Evolutionary conservation across 2,888 invertebrate species (phyloP), one percentile per base, ranked within the genome.

Genomic region (Phytoseiulus persimilis): DNA sequence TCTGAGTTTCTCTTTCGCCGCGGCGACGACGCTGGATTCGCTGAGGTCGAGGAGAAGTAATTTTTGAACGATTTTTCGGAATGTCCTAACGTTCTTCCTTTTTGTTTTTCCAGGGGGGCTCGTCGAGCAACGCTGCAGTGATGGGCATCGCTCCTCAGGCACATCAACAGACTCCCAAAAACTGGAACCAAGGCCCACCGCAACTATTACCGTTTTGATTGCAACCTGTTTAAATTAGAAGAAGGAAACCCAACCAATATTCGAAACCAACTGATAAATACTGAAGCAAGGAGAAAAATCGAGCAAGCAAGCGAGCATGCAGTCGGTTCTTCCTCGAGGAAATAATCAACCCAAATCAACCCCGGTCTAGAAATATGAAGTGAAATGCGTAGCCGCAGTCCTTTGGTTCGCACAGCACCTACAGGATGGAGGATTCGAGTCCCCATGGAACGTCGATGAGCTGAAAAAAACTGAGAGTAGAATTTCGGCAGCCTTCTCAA

Each of bases 131-230:
- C 18, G 87, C 87, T 33, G 87, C 87, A 33, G 87, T 87, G 87
- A 87, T 87, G 87, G 87, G 87, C 6, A 33, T 87, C 33, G 87
- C 87, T n/a, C 87, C 87, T 33, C 87, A 87, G 87, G 87, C 87
- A 23, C 87, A 87, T 32, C 87, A 87, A 45, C 87, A 87, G 87
- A 87, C 87, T 33, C 87, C 87, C 45, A 87, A 87, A 87, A 87
- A 87, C 23, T 87, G 87, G 87, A 87, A 87, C 45, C 87, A 87
- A 32, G 87, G 87, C 32, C 87, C 87, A 45, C 87, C 87, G 87
- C 87, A 87, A 45, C 33, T 87, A 87, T 87, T 87, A 87, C 87
- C 87, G 45, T 87, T 87, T 45, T 87, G 45, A 87, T 87, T 65
- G 65, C 65, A 65, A 65, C 23, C 65, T 65, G 65, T 65, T 65